Evolutionary conservation across 2,888 invertebrate species (phyloP), one percentile per base, ranked within the genome.

Genomic region (Oscheius sp.): DNA sequence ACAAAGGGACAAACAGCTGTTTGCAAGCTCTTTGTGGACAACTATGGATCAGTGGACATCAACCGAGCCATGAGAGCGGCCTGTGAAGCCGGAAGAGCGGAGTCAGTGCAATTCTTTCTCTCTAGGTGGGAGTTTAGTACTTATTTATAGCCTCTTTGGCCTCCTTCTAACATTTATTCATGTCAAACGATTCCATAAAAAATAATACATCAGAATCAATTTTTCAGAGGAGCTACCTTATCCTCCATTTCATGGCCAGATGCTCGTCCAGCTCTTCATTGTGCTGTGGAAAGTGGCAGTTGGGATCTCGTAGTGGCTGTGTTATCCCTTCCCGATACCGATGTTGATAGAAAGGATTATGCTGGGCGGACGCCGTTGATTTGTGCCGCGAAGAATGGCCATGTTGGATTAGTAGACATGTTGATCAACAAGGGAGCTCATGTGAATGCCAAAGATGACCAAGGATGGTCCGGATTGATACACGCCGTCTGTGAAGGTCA

Each of bases 401-500:
- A 68, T 30, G 68, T 68, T 1, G 68, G 68, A 8, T 49, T 68
- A 3, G 44, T 68, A 4, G 68, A 68, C 22, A 61, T 68, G 61
- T 41, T 68, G 17, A 24, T 68, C 6, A 62, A 63, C 20, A 68
- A 68, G 64, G 68, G 68, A 41, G 45, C 47, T 1, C 30, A 57
- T 20, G 50, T 67, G 12, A 49, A 67, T 33, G 51, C 50, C 38
- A n/a, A 28, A 22, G 69, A 69, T 38, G 22, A 36, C 14, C 38
- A 51, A 14, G 69, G 69, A n/a, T 65, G 64, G 64, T 92, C 94
- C 0, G 92, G 95, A 0, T 88, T 96, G 56, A 92, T 93, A 64
- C 88, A 94, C 74, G 94, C 95, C 0, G 92, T 94, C 63, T 91
- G 92, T 79, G 90, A 91, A 78, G 95, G 95, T 4, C 94, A 95